Evolutionary conservation across 2,888 invertebrate genomes (phyloP).

Genomic region (Hoplodrina blanda): DNA sequence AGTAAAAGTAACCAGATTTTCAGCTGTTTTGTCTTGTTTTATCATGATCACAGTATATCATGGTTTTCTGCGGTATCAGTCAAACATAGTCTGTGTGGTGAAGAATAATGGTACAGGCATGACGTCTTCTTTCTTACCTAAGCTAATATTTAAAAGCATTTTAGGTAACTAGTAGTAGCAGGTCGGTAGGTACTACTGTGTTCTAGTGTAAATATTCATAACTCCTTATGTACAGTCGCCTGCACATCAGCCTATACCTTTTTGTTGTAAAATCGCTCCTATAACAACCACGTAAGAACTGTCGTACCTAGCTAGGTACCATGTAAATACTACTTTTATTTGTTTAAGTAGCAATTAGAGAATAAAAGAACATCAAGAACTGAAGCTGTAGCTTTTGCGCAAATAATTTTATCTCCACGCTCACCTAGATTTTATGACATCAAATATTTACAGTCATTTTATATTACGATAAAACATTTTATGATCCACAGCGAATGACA

Average conservation of each 20-base stretch:
- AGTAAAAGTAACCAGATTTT: constrained; percentile 25
- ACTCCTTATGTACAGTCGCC: too few species aligned
- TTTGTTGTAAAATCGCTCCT: too few species aligned
- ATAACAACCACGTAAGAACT: too few species aligned
- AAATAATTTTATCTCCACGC: constrained; percentile 27
- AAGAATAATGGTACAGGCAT: constrained; percentile 16
- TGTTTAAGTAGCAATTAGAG: constrained; percentile 12
- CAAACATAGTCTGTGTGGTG: constrained; percentile 12
- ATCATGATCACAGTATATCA: constrained; percentile 28
- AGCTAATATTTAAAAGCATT: not conserved
- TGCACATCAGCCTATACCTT: too few species aligned
- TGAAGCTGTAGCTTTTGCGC: constrained; percentile 2
- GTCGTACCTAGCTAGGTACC: too few species aligned
- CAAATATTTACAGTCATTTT: constrained; percentile 29
- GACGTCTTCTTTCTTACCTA: constrained; percentile 8
- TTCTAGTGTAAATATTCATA: too few species aligned
- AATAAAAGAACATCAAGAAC: constrained; percentile 12
- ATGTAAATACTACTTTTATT: not conserved
- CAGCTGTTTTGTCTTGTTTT: constrained; percentile 30
- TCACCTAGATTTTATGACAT: constrained; percentile 18
- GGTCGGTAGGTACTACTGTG: too few species aligned
- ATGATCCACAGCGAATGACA: constrained; percentile 23
- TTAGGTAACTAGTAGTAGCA: not conserved
- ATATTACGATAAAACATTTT: constrained; percentile 15
- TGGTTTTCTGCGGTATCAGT: constrained; percentile 11